phyloP scores from a whole-genome alignment of 1,140 invertebrate species.

The Cherax destructor region DNA sequence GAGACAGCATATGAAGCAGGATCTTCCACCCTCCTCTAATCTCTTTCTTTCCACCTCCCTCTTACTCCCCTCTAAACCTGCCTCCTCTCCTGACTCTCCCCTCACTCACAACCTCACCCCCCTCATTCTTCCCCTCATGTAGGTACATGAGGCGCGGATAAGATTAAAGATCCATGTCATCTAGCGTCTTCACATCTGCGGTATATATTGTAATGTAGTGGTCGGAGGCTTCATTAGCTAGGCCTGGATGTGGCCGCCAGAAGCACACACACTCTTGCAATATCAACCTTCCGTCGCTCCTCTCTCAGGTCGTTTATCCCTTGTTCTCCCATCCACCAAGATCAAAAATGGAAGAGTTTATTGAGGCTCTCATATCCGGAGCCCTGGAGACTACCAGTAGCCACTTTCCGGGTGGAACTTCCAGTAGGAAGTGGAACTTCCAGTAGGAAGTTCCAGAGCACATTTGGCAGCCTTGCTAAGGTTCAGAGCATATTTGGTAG shows the following conservation, averaged over 20 bases:
- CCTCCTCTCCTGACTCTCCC: neutral
- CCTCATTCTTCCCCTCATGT: neutral
- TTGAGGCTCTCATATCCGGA: slow-evolving; percentile 7
- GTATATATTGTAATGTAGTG: slow-evolving; percentile 1
- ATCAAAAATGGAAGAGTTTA: neutral
- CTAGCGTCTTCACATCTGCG: neutral
- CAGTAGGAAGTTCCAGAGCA: neutral
- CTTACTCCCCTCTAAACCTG: neutral
- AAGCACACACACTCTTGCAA: neutral
- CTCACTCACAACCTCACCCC: neutral
- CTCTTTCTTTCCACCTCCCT: neutral
- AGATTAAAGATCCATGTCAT: slow-evolving; percentile 3
- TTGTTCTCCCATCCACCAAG: neutral
- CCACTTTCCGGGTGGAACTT: neutral
- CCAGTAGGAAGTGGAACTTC: too few relatives aligned
- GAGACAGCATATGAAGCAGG: neutral
- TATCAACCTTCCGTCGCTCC: neutral
- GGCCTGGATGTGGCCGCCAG: neutral
- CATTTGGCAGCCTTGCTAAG: too few relatives aligned
- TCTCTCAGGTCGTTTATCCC: neutral
- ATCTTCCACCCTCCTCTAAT: neutral
- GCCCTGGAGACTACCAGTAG: neutral
- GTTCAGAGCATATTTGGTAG: neutral
- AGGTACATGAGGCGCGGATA: neutral
- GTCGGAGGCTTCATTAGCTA: neutral